phyloP scores from a whole-genome alignment of 2,113 vertebrate species.

The Gymnarchus niloticus region DNA sequence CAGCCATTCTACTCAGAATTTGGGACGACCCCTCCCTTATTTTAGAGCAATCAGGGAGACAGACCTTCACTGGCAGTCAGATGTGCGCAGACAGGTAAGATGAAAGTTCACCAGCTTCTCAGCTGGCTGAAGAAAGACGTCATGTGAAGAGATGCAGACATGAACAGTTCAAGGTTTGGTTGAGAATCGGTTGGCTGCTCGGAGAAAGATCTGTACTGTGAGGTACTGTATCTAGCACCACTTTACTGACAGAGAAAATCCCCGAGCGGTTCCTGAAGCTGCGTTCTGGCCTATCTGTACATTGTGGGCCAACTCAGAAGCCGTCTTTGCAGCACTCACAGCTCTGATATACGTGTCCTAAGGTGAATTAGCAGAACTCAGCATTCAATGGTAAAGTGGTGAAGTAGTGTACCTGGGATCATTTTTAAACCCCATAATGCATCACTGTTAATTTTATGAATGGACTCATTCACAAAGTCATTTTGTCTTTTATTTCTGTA shows the following conservation, averaged over 20 bases:
- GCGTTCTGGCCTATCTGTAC: neutral
- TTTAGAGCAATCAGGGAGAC: neutral
- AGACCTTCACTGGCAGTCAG: neutral
- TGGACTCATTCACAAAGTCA: neutral
- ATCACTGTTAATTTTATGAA: neutral
- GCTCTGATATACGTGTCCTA: neutral
- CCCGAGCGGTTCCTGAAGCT: neutral
- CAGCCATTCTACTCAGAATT: neutral
- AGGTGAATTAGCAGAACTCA: neutral
- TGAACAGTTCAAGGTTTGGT: neutral
- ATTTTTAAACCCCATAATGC: too few relatives aligned
- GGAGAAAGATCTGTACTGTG: neutral
- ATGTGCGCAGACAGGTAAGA: neutral
- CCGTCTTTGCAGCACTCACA: neutral
- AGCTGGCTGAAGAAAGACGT: neutral
- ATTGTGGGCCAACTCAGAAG: neutral
- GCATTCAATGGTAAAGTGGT: too few relatives aligned
- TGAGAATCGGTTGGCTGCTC: neutral
- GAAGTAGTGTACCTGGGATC: too few relatives aligned
- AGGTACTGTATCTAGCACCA: neutral
- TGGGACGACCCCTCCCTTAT: neutral
- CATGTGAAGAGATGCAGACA: neutral
- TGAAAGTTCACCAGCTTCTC: neutral
- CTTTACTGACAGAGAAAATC: neutral
- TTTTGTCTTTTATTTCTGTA: neutral